Base-by-base conservation (phyloP, 2,888 invertebrate genomes). In the Oeneis ivallda region DNA sequence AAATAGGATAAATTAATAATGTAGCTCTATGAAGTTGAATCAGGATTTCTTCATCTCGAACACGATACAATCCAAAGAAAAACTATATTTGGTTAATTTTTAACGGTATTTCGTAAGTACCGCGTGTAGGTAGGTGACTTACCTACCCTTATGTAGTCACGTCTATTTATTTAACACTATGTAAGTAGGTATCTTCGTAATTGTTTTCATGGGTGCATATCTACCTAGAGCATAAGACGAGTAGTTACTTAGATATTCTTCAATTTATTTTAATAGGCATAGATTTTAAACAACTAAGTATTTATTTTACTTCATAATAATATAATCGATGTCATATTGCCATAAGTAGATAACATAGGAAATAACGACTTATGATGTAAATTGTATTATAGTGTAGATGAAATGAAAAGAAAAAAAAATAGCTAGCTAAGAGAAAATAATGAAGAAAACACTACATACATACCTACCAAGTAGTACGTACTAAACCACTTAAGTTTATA, bases 291-390 rank as follows among this genome's bases (percentile, higher is more conserved):
- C 62, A 75, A 79, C 79, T 89, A n/a, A n/a, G n/a, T n/a, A 88
- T 89, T 89, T 88, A 87, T 89, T 88, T 81, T 84, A 80, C 70
- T 75, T 82, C 11, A 13, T 50, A n/a, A 26, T 26, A 26, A 2
- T 26, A 50, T 50, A 50, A 80, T 47, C 47, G 47, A 79, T 79
- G 82, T 78, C 74, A 78, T 86, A 86, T 82, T 89, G 89, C 89
- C 89, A 89, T 90, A 89, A 87, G 87, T 87, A 84, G 77, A 76
- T 68, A 66, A 58, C 10, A 15, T 54, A 34, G 11, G 34, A 32
- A 3, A 1, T 54, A 47, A 47, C 8, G 15, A n/a, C 9, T 15
- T 15, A 47, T 17, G 15, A 45, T 15, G n/a, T n/a, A 17, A 9
- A 10, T 47, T 45, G 8, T 15, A n/a, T 15, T 15, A n/a, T 15